A percentile compares a stretch with the other conserved stretches of the same genome.
phyloP scores from a whole-genome alignment of 2,113 vertebrate species.

The Tenebrosternarchus preto region DNA sequence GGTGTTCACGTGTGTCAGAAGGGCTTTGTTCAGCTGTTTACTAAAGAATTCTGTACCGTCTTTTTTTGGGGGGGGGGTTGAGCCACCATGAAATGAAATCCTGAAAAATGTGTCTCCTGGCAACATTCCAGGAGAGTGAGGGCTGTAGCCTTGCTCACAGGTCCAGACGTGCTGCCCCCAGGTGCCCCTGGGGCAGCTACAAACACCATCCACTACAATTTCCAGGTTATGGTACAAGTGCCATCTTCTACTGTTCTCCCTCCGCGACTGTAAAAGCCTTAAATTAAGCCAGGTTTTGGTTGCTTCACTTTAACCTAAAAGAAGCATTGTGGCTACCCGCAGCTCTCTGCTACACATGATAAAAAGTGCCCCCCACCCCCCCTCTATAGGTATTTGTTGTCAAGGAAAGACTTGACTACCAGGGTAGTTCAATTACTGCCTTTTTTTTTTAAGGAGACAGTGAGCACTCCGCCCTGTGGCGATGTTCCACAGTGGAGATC shows the following conservation, averaged over 20 bases:
- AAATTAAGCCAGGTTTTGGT: conserved; percentile 22
- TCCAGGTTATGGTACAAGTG: conserved; percentile 61
- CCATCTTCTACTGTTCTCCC: background rate
- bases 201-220: conserved; percentile 66
- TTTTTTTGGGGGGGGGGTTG: background rate
- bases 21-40: background rate
- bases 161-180: conserved; percentile 64
- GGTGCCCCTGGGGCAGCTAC: conserved; percentile 60
- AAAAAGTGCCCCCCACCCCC: conserved; percentile 58
- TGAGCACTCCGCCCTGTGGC: conserved; percentile 62
- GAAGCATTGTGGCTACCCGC: conserved; percentile 21
- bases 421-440: conserved; percentile 71
- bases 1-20: background rate
- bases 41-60: background rate
- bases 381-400: conserved; percentile 72
- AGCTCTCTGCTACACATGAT: conserved; percentile 28
- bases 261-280: conserved; percentile 16
- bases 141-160: conserved; percentile 55
- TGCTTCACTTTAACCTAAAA: background rate
- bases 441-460: conserved; percentile 51
- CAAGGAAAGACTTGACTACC: conserved; percentile 69
- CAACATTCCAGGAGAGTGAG: conserved; percentile 66
- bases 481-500: conserved; percentile 65
- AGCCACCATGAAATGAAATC: conserved; percentile 69
- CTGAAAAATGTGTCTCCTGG: conserved; percentile 76